Evolutionary conservation across 2,113 vertebrate genomes (phyloP), one percentile per base, ranked within the genome.

Genomic region (Serilophus lunatus): DNA sequence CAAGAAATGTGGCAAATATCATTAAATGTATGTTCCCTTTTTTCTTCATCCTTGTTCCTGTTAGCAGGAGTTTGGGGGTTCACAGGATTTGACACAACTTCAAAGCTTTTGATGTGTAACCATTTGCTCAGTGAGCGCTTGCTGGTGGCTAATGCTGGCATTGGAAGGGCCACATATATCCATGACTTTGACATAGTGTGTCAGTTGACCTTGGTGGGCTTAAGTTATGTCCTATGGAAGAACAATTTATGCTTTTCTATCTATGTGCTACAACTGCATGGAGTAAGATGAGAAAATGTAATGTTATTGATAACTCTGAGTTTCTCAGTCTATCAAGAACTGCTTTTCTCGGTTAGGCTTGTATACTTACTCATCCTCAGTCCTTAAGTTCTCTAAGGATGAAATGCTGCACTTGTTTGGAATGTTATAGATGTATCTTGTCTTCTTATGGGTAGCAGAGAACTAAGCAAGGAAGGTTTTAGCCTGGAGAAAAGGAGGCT

Each of bases 181-280:
- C 1, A 4, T 44, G 24, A 18, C 0, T 1, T 22, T 82, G 57
- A 42, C 15, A 4, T 31, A n/a, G 15, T 42, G 5, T 80, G 42
- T 61, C 51, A 47, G 71, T 57, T 96, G 57, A 71, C 19, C 63
- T 44, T 47, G 13, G 5, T 79, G n/a, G 36, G 59, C 29, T 61
- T 25, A 29, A 86, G 13, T 63, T 91, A 38, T 29, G 33, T 66
- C 23, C 25, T 22, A 1, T 59, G 47, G 60, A 38, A 66, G n/a
- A 84, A 60, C 5, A 44, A 9, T 19, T 47, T 78, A 10, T 74
- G 36, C 9, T 18, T 51, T 88, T 83, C n/a, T 57, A 0, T 50
- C 28, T 81, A 0, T 54, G 9, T 60, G 12, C 57, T 76, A 11
- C 15, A 79, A 29, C 51, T 64, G 26, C 35, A 17, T 75, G 26